Percentiles rank a stretch among this genome's conserved stretches.
Evolutionary conservation across 2,888 invertebrate species (phyloP).

Genomic region (Papilio elwesi): DNA sequence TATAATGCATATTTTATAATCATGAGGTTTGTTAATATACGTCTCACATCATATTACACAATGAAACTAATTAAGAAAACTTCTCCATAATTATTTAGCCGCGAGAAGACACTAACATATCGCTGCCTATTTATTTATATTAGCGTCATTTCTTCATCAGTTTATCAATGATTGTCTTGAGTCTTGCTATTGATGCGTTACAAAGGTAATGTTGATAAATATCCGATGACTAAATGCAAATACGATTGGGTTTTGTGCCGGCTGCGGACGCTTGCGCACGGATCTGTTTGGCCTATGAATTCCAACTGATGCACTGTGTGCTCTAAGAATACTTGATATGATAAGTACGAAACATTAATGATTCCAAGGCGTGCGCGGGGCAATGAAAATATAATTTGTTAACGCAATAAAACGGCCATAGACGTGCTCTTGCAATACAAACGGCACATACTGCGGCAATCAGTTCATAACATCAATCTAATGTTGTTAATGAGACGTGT

Average conservation of each 20-base stretch:
- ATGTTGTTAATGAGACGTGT: slow-evolving; percentile 27
- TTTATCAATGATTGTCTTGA: slow-evolving; percentile 79
- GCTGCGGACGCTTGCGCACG: slow-evolving; percentile 49
- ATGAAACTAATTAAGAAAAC: neutral
- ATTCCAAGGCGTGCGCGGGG: slow-evolving; percentile 46
- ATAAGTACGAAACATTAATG: slow-evolving; percentile 52
- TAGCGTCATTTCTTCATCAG: slow-evolving; percentile 81
- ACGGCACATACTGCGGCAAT: slow-evolving; percentile 29
- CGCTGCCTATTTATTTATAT: slow-evolving; percentile 81
- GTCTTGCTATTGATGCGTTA: slow-evolving; percentile 63
- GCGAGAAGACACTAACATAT: slow-evolving; percentile 73
- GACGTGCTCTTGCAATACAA: slow-evolving; percentile 34
- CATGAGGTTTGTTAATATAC: neutral
- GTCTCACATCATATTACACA: neutral
- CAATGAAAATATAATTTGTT: slow-evolving; percentile 51
- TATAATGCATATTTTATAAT: neutral
- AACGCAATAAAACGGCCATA: slow-evolving; percentile 24
- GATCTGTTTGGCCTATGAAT: slow-evolving; percentile 58
- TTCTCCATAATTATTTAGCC: slow-evolving; percentile 35
- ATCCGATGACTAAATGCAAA: slow-evolving; percentile 75
- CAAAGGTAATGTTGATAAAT: slow-evolving; percentile 70
- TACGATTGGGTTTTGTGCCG: slow-evolving; percentile 71
- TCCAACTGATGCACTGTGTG: slow-evolving; percentile 48
- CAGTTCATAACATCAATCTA: slow-evolving; percentile 31
- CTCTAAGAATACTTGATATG: slow-evolving; percentile 52